phyloP scores from a whole-genome alignment of 1,140 invertebrate genomes.

The Odontomachus brunneus region DNA sequence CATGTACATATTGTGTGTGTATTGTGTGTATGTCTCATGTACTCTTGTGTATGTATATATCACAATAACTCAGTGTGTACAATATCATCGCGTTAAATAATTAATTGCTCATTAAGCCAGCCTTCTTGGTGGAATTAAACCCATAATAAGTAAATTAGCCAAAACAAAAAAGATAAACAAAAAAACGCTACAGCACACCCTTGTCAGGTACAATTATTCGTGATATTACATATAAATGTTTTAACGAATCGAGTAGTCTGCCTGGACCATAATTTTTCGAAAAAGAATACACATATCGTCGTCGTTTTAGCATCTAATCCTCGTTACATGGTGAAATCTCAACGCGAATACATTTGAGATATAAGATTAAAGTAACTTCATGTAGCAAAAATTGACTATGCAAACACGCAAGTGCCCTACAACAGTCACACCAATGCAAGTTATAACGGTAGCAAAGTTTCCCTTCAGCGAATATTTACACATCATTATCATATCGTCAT shows the following conservation, averaged over 20 bases:
- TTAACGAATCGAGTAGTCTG: slow-evolving; percentile 26
- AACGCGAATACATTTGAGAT: background rate
- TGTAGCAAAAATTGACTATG: slow-evolving; percentile 61
- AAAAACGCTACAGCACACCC: slow-evolving; percentile 27
- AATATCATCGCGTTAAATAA: slow-evolving; percentile 61
- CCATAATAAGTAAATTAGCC: slow-evolving; percentile 59
- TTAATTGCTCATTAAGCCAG: slow-evolving; percentile 60
- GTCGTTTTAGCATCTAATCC: background rate
- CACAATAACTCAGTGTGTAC: slow-evolving; percentile 68
- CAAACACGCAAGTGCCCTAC: slow-evolving; percentile 68
- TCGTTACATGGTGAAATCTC: slow-evolving; percentile 19
- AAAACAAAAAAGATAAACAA: slow-evolving; percentile 7
- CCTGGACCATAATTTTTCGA: slow-evolving; percentile 17
- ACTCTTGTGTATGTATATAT: slow-evolving; percentile 56
- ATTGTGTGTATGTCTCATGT: slow-evolving; percentile 11
- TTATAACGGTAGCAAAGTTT: slow-evolving; percentile 53
- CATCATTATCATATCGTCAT: slow-evolving; percentile 25
- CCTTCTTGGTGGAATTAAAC: slow-evolving; percentile 61
- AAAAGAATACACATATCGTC: background rate
- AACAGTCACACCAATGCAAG: slow-evolving; percentile 54
- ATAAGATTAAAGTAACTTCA: slow-evolving; percentile 65
- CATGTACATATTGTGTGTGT: background rate
- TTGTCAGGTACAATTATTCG: slow-evolving; percentile 70
- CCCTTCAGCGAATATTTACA: slow-evolving; percentile 71
- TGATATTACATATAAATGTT: slow-evolving; percentile 32